Conservation (phyloP, 1,140 invertebrate species). For the Drosophila leontia region DNA sequence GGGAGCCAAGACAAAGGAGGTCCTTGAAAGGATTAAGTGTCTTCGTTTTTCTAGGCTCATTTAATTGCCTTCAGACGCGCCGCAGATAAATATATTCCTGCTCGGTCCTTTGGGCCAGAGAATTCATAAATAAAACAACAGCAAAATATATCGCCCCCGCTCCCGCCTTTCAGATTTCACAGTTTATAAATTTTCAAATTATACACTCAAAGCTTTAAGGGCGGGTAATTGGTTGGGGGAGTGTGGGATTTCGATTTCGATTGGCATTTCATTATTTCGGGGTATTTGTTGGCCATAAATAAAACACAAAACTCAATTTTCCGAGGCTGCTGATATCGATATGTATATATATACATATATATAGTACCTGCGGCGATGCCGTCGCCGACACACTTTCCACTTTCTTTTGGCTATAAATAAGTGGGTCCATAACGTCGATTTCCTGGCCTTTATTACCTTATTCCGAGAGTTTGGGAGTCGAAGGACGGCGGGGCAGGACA, state of each 20-base stretch:
- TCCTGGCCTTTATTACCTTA: constrained; percentile 70
- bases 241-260: constrained; percentile 51
- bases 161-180: constrained; percentile 54
- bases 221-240: constrained; percentile 32
- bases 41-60: constrained; percentile 67
- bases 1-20: background rate
- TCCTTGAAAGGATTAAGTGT: constrained; percentile 63
- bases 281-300: constrained; percentile 53
- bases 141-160: too few relatives aligned
- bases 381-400: constrained; percentile 29
- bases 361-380: constrained; percentile 32
- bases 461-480: constrained; percentile 11
- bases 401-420: constrained; percentile 70
- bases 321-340: constrained; percentile 50
- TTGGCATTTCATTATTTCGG: constrained; percentile 76
- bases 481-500: constrained; percentile 3
- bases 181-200: constrained; percentile 76
- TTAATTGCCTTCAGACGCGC: constrained; percentile 73
- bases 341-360: background rate
- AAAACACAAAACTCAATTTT: constrained; percentile 67
- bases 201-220: constrained; percentile 41
- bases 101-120: background rate
- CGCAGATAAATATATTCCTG: constrained; percentile 45
- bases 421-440: constrained; percentile 21
- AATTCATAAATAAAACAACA: constrained; percentile 60